A percentile compares a stretch with the other conserved stretches of the same genome.
phyloP scores from a whole-genome alignment of 2,113 vertebrate species.

The Malurus melanocephalus region DNA sequence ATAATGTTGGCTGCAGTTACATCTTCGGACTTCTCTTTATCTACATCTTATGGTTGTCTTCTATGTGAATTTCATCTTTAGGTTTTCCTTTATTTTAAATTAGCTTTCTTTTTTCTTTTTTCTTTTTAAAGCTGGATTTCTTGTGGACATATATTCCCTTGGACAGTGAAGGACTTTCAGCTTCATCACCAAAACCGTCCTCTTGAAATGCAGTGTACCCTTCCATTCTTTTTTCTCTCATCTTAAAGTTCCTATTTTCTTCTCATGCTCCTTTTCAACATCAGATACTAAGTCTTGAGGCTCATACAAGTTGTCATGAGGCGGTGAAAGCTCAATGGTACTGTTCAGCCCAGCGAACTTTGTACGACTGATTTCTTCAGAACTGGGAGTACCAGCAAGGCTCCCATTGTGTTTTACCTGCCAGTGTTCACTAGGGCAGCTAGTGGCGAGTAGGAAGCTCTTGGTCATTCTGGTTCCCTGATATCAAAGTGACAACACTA shows the following conservation, averaged over 20 bases:
- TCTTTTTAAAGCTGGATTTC: constrained; percentile 89
- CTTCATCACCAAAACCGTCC: constrained; percentile 89
- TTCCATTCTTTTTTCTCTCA: constrained; percentile 91
- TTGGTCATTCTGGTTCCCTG: constrained; percentile 83
- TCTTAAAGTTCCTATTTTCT: constrained; percentile 96
- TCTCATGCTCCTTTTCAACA: constrained; percentile 88
- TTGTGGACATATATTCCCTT: constrained; percentile 92
- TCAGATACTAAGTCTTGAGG: constrained; percentile 82
- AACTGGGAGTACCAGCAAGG: constrained; percentile 86
- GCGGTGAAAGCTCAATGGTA: constrained; percentile 83
- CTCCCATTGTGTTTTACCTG: constrained; percentile 83
- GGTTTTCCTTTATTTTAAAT: constrained; percentile 94
- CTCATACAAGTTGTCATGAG: constrained; percentile 84
- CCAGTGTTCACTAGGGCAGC: constrained; percentile 88
- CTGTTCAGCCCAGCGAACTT: constrained; percentile 89
- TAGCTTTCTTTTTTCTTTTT: constrained; percentile 87
- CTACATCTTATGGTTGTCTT: constrained; percentile 82
- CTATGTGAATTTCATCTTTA: constrained; percentile 75
- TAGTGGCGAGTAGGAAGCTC: constrained; percentile 90
- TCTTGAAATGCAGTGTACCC: constrained; percentile 92
- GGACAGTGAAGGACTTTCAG: constrained; percentile 88
- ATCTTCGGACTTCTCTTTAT: constrained; percentile 91
- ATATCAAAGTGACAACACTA: neutral
- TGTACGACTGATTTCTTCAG: constrained; percentile 91
- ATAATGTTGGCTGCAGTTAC: constrained; percentile 88